A percentile compares a stretch with the other conserved stretches of the same genome.
phyloP scores from a whole-genome alignment of 2,888 invertebrate species.

The Nysson spinosus region DNA sequence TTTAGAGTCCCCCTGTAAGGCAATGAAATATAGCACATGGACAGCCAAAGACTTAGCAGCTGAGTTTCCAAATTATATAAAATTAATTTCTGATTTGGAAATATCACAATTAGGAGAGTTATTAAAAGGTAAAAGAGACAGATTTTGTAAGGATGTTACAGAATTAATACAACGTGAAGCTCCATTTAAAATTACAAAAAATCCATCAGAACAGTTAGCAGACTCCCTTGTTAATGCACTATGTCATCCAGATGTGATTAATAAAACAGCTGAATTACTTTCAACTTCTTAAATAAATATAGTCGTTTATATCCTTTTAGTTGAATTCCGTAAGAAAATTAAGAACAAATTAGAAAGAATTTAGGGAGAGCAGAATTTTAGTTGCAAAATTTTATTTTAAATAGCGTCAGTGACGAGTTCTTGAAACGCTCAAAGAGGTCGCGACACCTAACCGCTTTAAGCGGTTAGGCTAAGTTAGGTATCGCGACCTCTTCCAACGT shows the following conservation, averaged over 20 bases:
- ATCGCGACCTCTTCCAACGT: too few relatives aligned
- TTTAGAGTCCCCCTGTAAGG: constrained; percentile 6
- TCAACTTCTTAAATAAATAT: constrained; percentile 16
- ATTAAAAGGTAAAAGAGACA: constrained; percentile 55
- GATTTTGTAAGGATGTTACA: constrained; percentile 38
- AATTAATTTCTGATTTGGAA: constrained; percentile 48
- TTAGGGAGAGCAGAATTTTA: too few relatives aligned
- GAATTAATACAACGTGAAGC: constrained; percentile 1
- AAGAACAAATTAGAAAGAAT: too few relatives aligned
- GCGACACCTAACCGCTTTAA: too few relatives aligned
- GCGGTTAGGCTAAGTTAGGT: too few relatives aligned
- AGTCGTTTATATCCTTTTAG: neutral
- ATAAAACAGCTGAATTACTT: constrained; percentile 73
- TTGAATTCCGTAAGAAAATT: too few relatives aligned
- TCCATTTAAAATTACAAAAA: neutral
- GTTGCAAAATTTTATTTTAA: too few relatives aligned
- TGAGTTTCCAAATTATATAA: constrained; percentile 55
- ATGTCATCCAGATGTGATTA: constrained; percentile 82
- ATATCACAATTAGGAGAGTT: constrained; percentile 52
- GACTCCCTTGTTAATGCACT: constrained; percentile 82
- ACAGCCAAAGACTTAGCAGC: constrained; percentile 52
- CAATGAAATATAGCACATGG: constrained; percentile 34
- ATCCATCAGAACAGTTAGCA: constrained; percentile 49
- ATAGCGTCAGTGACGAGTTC: too few relatives aligned
- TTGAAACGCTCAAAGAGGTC: too few relatives aligned